These are phyloP conservation scores for Mesorhabditis spiculigera DNA, from an alignment of 2,888 invertebrate genomes.

Conservation along the genomic window DNA sequence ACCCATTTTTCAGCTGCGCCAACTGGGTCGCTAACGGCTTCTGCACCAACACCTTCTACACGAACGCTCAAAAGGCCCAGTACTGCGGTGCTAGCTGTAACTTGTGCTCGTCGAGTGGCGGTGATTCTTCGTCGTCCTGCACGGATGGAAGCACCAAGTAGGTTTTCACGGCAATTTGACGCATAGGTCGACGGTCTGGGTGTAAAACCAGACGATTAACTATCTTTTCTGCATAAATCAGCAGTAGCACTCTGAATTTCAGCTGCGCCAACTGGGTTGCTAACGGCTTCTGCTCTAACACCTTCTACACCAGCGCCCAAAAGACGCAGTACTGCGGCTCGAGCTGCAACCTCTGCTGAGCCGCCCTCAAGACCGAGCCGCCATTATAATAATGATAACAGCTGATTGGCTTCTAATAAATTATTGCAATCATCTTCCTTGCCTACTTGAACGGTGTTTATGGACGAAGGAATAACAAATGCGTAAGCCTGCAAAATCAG, in stretches of 20 bases:
- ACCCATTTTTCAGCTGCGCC: too few relatives aligned
- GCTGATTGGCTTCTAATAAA: too few relatives aligned
- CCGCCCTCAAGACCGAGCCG: too few relatives aligned
- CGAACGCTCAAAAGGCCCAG: conserved; percentile 5
- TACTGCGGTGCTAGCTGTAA: conserved; percentile 7
- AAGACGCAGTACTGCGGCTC: conserved; percentile 9
- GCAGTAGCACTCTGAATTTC: conserved; percentile 3
- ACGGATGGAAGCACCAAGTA: conserved; percentile 7
- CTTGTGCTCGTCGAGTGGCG: conserved; percentile 3
- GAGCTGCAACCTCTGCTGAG: conserved; percentile 9
- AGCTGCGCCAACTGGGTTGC: conserved; percentile 10
- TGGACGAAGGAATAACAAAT: too few relatives aligned
- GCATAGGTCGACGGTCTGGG: too few relatives aligned
- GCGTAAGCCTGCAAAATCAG: too few relatives aligned
- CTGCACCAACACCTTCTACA: conserved; percentile 10
- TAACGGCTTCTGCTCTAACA: conserved; percentile 11
- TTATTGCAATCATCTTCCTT: too few relatives aligned
- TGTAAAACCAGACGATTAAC: too few relatives aligned
- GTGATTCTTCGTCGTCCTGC: conserved; percentile 3
- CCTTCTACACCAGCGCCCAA: conserved; percentile 9
- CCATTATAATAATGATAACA: too few relatives aligned
- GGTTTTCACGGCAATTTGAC: background rate
- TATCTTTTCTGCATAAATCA: too few relatives aligned
- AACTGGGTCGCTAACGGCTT: background rate
- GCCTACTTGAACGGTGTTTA: too few relatives aligned